These are phyloP conservation scores for Herpetotheres cachinnans DNA, from an alignment of 2,113 vertebrate species.

Conservation along the genomic window DNA sequence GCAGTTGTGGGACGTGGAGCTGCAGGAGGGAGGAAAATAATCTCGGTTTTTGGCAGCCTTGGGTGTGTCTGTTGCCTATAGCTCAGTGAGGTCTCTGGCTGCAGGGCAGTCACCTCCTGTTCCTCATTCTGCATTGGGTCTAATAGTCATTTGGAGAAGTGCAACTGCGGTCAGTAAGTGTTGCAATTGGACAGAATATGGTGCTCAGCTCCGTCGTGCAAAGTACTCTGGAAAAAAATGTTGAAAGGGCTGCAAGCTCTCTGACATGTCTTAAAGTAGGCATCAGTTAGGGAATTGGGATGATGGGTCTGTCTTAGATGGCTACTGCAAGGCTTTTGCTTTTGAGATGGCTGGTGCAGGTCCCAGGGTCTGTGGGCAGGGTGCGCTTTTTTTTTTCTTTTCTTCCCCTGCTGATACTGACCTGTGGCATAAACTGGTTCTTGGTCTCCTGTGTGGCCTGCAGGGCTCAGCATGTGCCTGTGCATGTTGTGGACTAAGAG, in stretches of 20 bases:
- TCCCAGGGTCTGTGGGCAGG: neutral
- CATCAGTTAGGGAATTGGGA: neutral
- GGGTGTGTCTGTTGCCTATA: neutral
- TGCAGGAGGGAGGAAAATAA: neutral
- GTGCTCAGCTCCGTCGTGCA: neutral
- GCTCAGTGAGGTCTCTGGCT: neutral
- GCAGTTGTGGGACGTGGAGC: neutral
- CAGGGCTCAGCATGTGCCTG: neutral
- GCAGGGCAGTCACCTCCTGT: neutral
- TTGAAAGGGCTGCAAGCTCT: neutral
- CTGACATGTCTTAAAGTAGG: neutral
- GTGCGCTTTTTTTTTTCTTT: neutral
- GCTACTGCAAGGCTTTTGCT: neutral
- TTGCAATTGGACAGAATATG: neutral
- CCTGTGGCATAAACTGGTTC: neutral
- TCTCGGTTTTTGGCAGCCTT: neutral
- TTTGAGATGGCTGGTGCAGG: neutral
- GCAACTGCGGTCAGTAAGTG: neutral
- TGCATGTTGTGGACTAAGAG: neutral
- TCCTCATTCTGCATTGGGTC: neutral
- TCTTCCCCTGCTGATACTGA: neutral
- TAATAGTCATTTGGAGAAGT: neutral
- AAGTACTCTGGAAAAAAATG: neutral
- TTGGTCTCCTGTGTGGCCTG: neutral
- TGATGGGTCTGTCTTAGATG: too few relatives aligned